phyloP scores from a whole-genome alignment of 2,113 vertebrate species.

The Psilopsiagon aymara region DNA sequence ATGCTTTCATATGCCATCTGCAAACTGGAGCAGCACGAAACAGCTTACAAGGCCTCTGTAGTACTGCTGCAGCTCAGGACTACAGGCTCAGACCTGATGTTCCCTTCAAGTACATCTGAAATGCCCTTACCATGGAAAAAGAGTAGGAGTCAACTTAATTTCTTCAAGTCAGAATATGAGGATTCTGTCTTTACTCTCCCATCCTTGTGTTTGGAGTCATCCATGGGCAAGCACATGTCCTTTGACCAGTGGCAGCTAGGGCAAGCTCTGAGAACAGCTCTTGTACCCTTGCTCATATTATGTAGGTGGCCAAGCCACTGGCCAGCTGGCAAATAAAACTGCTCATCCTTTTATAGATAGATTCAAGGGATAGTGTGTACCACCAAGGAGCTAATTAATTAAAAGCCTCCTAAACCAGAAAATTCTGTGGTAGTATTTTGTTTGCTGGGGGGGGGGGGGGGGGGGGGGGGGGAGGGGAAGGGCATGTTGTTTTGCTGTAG shows the following conservation, averaged over 20 bases:
- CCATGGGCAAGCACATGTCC: background rate
- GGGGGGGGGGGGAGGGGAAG: fast-evolving
- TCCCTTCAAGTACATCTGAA: background rate
- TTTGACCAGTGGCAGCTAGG: background rate
- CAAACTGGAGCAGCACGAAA: background rate
- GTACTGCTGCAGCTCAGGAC: background rate
- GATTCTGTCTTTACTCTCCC: background rate
- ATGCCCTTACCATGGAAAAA: background rate
- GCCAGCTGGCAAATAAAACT: background rate
- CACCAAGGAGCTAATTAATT: background rate
- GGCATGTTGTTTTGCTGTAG: background rate
- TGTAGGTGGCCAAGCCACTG: background rate
- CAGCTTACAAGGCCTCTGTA: background rate
- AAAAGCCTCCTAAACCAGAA: background rate
- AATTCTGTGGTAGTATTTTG: background rate
- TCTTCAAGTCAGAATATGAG: background rate
- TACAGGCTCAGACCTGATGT: background rate
- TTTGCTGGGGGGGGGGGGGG: no score
- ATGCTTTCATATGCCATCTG: background rate
- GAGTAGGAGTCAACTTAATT: background rate
- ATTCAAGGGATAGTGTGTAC: background rate
- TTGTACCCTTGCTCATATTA: background rate
- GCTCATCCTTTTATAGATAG: background rate
- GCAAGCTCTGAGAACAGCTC: background rate
- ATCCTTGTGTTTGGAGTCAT: background rate